Conservation (phyloP, 2,113 vertebrate genomes). For the Myrmophylax atrothorax region DNA sequence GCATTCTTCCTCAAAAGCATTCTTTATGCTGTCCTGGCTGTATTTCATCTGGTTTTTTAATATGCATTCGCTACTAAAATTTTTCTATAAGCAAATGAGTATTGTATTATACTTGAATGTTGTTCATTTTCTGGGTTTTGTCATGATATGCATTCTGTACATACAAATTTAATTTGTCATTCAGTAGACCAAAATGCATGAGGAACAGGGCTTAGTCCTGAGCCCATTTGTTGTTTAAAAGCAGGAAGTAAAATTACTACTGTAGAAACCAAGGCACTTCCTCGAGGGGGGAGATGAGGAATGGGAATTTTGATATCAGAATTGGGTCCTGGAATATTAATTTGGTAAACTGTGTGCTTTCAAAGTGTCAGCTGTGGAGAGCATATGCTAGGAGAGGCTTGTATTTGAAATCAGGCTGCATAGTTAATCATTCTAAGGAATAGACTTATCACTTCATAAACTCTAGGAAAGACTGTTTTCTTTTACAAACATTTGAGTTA, state of each 20-base stretch:
- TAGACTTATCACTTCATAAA: slow-evolving; percentile 67
- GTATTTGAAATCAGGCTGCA: slow-evolving; percentile 9
- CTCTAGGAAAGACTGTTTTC: slow-evolving; percentile 65
- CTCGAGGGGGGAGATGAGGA: background rate
- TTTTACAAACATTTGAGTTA: slow-evolving; percentile 72
- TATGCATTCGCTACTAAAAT: background rate
- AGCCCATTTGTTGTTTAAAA: background rate
- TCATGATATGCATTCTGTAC: background rate
- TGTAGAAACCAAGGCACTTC: background rate
- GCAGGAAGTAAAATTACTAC: background rate
- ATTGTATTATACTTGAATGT: background rate
- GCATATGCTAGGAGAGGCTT: background rate
- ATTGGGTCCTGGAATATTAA: background rate
- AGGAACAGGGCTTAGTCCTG: background rate
- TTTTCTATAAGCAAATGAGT: background rate
- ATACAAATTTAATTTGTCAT: background rate
- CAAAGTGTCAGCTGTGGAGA: background rate
- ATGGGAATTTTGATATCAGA: background rate
- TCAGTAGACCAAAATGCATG: background rate
- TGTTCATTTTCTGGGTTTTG: background rate
- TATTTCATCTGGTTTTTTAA: background rate
- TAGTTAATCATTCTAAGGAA: slow-evolving; percentile 62
- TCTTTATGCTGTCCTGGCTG: background rate
- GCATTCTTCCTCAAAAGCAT: background rate
- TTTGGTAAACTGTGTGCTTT: background rate